These are phyloP conservation scores for Rhizoglyphus robini DNA, from an alignment of 1,140 invertebrate genomes.

Conservation along the genomic window DNA sequence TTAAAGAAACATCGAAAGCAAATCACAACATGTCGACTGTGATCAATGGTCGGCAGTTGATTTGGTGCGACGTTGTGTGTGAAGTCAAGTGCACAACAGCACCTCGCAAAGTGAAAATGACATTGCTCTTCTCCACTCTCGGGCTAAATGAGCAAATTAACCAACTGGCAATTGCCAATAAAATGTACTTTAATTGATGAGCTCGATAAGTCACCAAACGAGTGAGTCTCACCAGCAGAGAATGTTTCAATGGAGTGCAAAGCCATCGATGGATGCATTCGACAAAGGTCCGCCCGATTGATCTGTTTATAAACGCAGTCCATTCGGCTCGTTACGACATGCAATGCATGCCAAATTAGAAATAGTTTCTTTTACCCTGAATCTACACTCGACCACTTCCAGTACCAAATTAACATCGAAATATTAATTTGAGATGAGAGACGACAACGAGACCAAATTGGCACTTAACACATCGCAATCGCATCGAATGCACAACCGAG, in stretches of 20 bases:
- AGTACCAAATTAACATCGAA: background rate
- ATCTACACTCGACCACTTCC: background rate
- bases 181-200: background rate
- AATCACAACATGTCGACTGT: too few species aligned
- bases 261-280: too few species aligned
- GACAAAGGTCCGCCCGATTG: too few species aligned
- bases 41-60: too few species aligned
- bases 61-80: too few species aligned
- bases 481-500: background rate
- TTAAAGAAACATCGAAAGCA: too few species aligned
- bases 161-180: constrained; percentile 7
- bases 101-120: too few species aligned
- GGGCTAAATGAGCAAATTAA: background rate
- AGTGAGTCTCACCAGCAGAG: background rate
- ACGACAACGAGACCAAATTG: constrained; percentile 2
- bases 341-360: background rate
- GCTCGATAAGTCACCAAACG: background rate
- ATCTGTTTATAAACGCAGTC: too few species aligned
- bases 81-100: too few species aligned
- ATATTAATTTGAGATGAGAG: background rate
- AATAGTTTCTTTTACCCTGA: background rate
- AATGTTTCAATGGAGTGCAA: too few species aligned
- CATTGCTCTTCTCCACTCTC: too few species aligned
- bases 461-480: background rate
- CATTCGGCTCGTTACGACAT: too few species aligned